Percentiles rank a stretch among this genome's conserved stretches.
phyloP scores from a whole-genome alignment of 2,113 vertebrate genomes.

The Sakesphorus luctuosus region DNA sequence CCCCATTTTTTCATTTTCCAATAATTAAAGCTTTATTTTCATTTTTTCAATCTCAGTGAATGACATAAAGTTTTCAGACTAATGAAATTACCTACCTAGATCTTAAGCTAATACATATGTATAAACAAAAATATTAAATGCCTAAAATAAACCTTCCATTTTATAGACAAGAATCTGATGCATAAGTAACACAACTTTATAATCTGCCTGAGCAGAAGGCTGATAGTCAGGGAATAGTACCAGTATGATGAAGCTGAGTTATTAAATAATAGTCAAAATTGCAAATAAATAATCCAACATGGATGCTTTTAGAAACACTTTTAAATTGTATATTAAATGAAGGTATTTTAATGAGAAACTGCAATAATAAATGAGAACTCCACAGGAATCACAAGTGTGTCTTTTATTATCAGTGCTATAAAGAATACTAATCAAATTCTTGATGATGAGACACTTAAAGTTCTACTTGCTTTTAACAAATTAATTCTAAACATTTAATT shows the following conservation, averaged over 20 bases:
- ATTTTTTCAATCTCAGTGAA: not conserved
- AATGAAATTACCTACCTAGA: not conserved
- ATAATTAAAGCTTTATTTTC: not conserved
- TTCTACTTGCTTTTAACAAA: not conserved
- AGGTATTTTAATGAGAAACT: not conserved
- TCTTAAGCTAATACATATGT: not conserved
- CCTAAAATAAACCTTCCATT: not conserved
- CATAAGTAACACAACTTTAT: not conserved
- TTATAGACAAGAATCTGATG: not conserved
- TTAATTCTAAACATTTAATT: slow-evolving; percentile 35
- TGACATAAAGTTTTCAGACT: not conserved
- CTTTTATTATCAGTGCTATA: not conserved
- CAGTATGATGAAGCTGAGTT: not conserved
- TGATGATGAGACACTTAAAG: not conserved
- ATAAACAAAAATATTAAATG: not conserved
- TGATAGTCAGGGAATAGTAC: not conserved
- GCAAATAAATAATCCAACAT: not conserved
- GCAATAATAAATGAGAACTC: not conserved
- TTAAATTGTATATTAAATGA: not conserved
- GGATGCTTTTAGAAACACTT: not conserved
- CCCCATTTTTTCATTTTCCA: fast-evolving
- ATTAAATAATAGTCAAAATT: not conserved
- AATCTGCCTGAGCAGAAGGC: not conserved
- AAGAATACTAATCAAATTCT: slow-evolving; percentile 23
- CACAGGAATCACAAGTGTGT: not conserved